Percentiles rank a stretch among this genome's conserved stretches.
Evolutionary conservation across 2,888 invertebrate genomes (phyloP).

Genomic region (Orchesellides sinensis): DNA sequence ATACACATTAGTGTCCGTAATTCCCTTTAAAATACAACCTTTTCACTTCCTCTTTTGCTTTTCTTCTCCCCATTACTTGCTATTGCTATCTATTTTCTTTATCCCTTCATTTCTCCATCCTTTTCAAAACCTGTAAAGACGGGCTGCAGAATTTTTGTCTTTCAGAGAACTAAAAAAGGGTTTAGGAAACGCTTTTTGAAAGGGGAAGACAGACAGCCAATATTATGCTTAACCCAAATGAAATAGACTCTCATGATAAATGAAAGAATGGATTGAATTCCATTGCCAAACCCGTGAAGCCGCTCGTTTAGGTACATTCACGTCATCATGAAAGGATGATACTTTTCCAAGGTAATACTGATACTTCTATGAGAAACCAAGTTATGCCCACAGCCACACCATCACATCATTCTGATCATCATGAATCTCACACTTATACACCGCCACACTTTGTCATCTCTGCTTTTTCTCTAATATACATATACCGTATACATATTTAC

Average conservation of each 20-base stretch:
- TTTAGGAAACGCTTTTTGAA: background rate
- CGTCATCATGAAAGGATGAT: too few species aligned
- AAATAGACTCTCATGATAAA: too few species aligned
- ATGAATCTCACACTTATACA: too few species aligned
- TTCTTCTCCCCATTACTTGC: background rate
- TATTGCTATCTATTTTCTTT: background rate
- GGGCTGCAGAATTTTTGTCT: background rate
- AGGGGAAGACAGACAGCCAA: too few species aligned
- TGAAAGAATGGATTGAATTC: too few species aligned
- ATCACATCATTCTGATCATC: too few species aligned
- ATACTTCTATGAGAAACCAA: too few species aligned
- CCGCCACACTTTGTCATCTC: background rate
- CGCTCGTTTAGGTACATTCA: too few species aligned
- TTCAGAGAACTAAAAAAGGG: background rate
- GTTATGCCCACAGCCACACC: too few species aligned
- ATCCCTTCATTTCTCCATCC: background rate
- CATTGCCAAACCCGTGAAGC: too few species aligned
- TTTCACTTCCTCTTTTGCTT: constrained; percentile 32
- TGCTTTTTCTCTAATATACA: background rate
- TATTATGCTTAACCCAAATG: background rate
- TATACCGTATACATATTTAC: background rate
- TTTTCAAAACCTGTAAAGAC: background rate
- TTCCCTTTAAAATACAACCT: constrained; percentile 48
- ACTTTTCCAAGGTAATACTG: too few species aligned
- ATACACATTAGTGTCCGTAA: constrained; percentile 36